Evolutionary conservation across 2,113 vertebrate genomes (phyloP), one percentile per base, ranked within the genome.

Genomic region (Ahaetulla prasina): DNA sequence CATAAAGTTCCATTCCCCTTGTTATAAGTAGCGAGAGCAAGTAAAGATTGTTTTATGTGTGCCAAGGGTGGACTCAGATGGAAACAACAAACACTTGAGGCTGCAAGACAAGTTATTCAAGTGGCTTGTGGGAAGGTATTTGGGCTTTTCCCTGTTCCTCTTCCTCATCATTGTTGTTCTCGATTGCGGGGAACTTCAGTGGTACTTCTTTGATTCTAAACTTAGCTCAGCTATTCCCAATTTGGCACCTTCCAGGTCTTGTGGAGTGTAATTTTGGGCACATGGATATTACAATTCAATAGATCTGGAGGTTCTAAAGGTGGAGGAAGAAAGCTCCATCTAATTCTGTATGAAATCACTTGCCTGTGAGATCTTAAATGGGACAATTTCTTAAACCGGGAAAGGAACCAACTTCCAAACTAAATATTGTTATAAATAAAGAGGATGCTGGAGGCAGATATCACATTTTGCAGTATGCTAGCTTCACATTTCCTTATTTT

Each of bases 21-120:
- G 89, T 90, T 93, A 52, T 91, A 57, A 30, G 52, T 90, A 94
- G 95, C 93, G 95, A 94, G 92, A 47, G 92, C 90, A 95, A 93
- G 57, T 93, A 94, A 7, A 93, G 96, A 60, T 27, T 96, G 93
- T 85, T 94, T 92, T 43, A 85, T 95, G 94, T 95, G 95, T 96
- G 94, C 96, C 94, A 95, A 96, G 95, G 95, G 95, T 95, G 94
- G 95, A 94, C 96, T 96, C 94, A 43, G 95, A 96, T 95, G 91
- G 94, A 97, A 96, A 96, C 87, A 89, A 91, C 95, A 97, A 97
- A 96, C 94, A 95, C 54, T 11, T 89, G 91, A 94, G 95, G 68
- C 96, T 91, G 96, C 94, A 92, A 94, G 96, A 97, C 96, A 94
- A 97, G 95, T 96, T 97, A 94, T 97, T 96, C 96, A 84, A 94